Base-by-base conservation (phyloP, 92 coral and sea anemone species). In the Palythoa heliodiscus region DNA sequence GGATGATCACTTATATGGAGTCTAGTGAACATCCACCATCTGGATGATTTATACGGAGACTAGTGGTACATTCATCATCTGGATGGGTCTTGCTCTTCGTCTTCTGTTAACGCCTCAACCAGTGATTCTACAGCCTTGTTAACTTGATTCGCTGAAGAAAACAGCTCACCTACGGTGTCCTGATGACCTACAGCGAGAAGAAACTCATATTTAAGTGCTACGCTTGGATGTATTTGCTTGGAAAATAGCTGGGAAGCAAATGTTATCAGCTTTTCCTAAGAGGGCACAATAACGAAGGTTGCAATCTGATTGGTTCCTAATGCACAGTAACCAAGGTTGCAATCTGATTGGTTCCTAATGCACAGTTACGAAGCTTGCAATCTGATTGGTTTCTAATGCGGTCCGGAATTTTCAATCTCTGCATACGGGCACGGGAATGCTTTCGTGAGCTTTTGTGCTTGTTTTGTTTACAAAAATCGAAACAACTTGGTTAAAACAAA, bases 121-220 rank as follows among this genome's bases (percentile, higher is more conserved):
- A 94, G 75, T 20, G 92, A 89, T 76, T 94, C 98, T 17, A 94
- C 95, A 2, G 98, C 98, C 75, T 94, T 92, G 85, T 94, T 94
- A 39, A 94, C 98, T 43, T 94, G 93, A 71, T 94, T 91, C 2
- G 98, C 98, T 14, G 98, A 90, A 70, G 92, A 89, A 70, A 94
- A 94, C 77, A 94, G 74, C 85, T 94, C 92, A 10, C 98, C 94
- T 1, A 94, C 98, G 4, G 95, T 86, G 83, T 94, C 98, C 54
- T 91, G 68, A 64, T 67, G 73, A 19, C 61, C 84, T 66, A 60
- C 12, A 47, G 55, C 11, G 10, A 78, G 1, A 60, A 58, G 7
- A 15, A 61, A 61, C 37, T 17, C 39, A 10, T 4, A 19, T 78
- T 11, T 15, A 39, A 11, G 19, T 8, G 11, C 0, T 11, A 23